Evolutionary conservation across 2,113 vertebrate genomes (phyloP), one percentile per base, ranked within the genome.

Genomic region (Agelaius tricolor): DNA sequence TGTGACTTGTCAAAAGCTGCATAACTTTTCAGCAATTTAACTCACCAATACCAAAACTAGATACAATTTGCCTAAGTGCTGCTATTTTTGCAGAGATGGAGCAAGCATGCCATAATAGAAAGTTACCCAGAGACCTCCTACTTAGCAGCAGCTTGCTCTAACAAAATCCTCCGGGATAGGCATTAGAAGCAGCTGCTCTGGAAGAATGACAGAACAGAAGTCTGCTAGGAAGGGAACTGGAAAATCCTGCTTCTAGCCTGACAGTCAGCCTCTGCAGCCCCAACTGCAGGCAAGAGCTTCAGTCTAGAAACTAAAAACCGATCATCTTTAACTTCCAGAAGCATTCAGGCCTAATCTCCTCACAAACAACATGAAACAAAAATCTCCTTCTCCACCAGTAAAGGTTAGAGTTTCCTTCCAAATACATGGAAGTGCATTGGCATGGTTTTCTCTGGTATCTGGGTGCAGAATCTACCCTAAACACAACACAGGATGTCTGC

Each of bases 121-220:
- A 85, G 57, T 46, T n/a, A 92, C 44, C 28, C 79, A 84, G 68
- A 90, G 87, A 72, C 68, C 71, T 92, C 87, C 92, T 57, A 71
- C 86, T 55, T 18, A 39, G 76, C 76, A 91, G 82, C 68, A 95
- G 80, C 83, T 75, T 94, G 57, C 68, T 43, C n/a, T 49, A 83
- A 74, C 19, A 59, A 91, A 92, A 86, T 84, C 92, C 83, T 85
- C 35, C 0, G 0, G 90, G 76, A 77, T 0, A 77, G 41, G 75
- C 72, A 83, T 83, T 46, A 65, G 9, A 80, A 95, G 61, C 87
- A 93, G 85, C 93, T 95, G 87, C 90, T 84, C 72, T 88, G 92
- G 90, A 95, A 69, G 22, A 84, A 28, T 30, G 85, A 96, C 92
- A 91, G 92, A 79, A 79, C 75, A 71, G 90, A 63, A 97, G 88